A percentile compares a stretch with the other conserved stretches of the same genome.
phyloP scores from a whole-genome alignment of 2,888 invertebrate species.

The Phengaris arion region DNA sequence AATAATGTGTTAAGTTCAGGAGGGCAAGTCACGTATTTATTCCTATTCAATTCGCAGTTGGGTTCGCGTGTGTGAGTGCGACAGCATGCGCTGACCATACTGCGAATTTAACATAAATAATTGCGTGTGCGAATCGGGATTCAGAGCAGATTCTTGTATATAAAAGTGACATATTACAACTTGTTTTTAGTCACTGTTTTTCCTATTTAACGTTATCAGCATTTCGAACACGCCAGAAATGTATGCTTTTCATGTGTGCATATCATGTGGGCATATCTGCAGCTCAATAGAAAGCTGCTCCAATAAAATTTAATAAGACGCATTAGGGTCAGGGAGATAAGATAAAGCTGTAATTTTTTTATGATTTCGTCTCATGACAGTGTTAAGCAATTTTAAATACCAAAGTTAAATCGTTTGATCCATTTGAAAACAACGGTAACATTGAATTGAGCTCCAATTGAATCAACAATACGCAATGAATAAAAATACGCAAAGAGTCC shows the following conservation, averaged over 20 bases:
- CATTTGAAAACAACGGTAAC: neutral
- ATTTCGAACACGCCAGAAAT: neutral
- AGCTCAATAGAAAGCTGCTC: slow-evolving; percentile 6
- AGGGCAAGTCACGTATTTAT: too few relatives aligned
- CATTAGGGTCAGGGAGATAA: slow-evolving; percentile 16
- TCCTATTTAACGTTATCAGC: neutral
- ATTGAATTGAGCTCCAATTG: neutral
- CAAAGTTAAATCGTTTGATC: slow-evolving; percentile 2
- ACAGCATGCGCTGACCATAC: too few relatives aligned
- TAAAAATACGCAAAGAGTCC: too few relatives aligned
- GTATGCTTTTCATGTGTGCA: neutral
- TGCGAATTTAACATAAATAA: too few relatives aligned
- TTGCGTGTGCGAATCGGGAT: too few relatives aligned
- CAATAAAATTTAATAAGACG: slow-evolving; percentile 13
- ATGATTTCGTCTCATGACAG: neutral
- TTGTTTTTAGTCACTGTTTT: neutral
- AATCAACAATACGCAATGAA: neutral
- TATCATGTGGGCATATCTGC: neutral
- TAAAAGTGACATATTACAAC: neutral
- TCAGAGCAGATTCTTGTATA: neutral
- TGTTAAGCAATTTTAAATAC: neutral
- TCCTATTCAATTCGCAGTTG: too few relatives aligned
- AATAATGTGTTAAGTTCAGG: too few relatives aligned
- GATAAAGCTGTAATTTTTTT: neutral
- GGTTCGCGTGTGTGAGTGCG: too few relatives aligned